A percentile compares a stretch with the other conserved stretches of the same genome.
Conservation (phyloP, 2,888 invertebrate species). For the Standfussiana lucernea region DNA sequence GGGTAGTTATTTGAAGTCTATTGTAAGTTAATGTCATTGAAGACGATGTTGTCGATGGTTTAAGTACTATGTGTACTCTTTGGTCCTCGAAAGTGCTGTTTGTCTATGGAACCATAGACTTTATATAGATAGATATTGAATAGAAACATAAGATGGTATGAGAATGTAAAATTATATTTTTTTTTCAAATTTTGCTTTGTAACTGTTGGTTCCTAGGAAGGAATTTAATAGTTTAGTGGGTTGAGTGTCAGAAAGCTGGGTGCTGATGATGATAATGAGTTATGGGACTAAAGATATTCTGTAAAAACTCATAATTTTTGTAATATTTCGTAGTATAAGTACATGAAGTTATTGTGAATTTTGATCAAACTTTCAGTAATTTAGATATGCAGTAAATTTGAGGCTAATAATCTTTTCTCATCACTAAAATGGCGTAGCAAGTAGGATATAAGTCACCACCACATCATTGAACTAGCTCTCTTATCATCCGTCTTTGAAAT, state of each 20-base stretch:
- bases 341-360: background rate
- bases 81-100: conserved; percentile 40
- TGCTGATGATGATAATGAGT: background rate
- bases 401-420: background rate
- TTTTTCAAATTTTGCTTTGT: background rate
- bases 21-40: conserved; percentile 38
- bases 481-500: no score
- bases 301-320: conserved; percentile 7
- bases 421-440: conserved; percentile 21
- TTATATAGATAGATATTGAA: conserved; percentile 20
- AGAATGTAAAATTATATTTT: background rate
- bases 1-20: conserved; percentile 37
- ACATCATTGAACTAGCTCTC: background rate
- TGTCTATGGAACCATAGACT: conserved; percentile 43
- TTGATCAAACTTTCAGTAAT: no score
- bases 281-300: background rate
- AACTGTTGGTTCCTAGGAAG: conserved; percentile 39
- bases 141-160: background rate
- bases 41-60: conserved; percentile 21
- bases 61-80: conserved; percentile 42
- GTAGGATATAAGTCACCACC: conserved; percentile 1
- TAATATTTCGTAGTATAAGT: background rate
- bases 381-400: background rate
- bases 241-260: background rate
- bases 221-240: conserved; percentile 34